These are phyloP conservation scores for Hippocampus zosterae DNA, from an alignment of 2,113 vertebrate species.

Conservation along the genomic window DNA sequence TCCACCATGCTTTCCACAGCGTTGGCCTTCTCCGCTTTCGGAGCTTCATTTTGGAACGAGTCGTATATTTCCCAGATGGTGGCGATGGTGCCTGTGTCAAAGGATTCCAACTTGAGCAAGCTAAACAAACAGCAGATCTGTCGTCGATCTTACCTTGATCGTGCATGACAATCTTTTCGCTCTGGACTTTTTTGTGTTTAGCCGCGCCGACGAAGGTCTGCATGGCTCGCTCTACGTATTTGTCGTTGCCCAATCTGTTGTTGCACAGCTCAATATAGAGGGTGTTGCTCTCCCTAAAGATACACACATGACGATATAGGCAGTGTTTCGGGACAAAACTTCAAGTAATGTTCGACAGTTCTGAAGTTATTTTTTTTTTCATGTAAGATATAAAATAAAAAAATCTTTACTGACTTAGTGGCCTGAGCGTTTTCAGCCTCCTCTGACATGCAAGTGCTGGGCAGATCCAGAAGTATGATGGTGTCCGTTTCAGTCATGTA, in stretches of 20 bases:
- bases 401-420: slow-evolving; percentile 65
- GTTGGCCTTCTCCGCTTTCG: slow-evolving; percentile 10
- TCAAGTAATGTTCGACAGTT: no score
- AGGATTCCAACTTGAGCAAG: not conserved
- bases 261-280: slow-evolving; percentile 74
- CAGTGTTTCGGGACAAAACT: not conserved
- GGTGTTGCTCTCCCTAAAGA: slow-evolving; percentile 70
- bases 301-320: not conserved
- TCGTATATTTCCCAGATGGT: slow-evolving; percentile 80
- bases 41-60: slow-evolving; percentile 30
- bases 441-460: slow-evolving; percentile 60
- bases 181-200: slow-evolving; percentile 82
- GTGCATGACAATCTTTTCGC: slow-evolving; percentile 63
- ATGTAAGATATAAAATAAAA: not conserved
- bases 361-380: no score
- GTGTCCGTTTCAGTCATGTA: slow-evolving; percentile 75
- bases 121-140: not conserved
- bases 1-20: not conserved
- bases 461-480: slow-evolving; percentile 74
- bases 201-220: slow-evolving; percentile 77
- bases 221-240: slow-evolving; percentile 71
- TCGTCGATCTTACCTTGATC: slow-evolving; percentile 72
- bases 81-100: slow-evolving; percentile 61
- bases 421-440: slow-evolving; percentile 73
- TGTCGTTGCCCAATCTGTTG: slow-evolving; percentile 70